Percentiles rank a stretch among this genome's conserved stretches.
phyloP scores from a whole-genome alignment of 64 coral and sea anemone species.

The Pachyseris speciosa region DNA sequence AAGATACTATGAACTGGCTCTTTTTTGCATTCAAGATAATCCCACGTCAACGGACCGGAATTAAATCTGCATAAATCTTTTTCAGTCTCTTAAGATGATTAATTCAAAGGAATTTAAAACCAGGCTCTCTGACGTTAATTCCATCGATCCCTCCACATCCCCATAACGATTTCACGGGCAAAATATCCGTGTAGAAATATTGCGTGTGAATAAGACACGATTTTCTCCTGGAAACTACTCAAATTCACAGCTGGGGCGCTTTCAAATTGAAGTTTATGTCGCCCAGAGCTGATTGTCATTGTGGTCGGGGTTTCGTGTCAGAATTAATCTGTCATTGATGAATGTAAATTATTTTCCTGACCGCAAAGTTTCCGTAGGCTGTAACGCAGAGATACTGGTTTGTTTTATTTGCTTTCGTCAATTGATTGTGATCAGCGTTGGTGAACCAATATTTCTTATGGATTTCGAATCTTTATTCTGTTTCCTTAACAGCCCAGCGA shows the following conservation, averaged over 20 bases:
- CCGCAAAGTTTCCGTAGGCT: background rate
- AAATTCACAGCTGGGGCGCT: background rate
- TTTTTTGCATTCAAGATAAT: background rate
- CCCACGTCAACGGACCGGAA: background rate
- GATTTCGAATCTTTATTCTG: slow-evolving; percentile 4
- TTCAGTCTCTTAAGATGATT: slow-evolving; percentile 18
- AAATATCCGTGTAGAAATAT: background rate
- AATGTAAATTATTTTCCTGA: slow-evolving; percentile 15
- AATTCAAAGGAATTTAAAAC: slow-evolving; percentile 24
- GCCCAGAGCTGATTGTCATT: background rate
- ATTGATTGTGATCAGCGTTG: background rate
- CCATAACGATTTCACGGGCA: background rate
- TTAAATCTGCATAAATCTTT: slow-evolving; percentile 15
- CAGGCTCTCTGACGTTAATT: background rate
- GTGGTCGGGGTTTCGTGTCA: slow-evolving; percentile 4
- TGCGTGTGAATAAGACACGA: background rate
- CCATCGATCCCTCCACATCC: background rate
- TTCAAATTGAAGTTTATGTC: background rate
- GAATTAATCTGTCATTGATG: background rate
- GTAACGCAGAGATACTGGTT: slow-evolving; percentile 20
- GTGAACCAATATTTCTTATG: slow-evolving; percentile 11
- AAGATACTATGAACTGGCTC: background rate
- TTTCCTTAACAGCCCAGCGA: slow-evolving; percentile 11
- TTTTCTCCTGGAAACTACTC: background rate
- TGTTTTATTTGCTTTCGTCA: slow-evolving; percentile 25